These are phyloP conservation scores for Drosophila anomalipes DNA, from an alignment of 2,888 invertebrate genomes.

Conservation along the genomic window DNA sequence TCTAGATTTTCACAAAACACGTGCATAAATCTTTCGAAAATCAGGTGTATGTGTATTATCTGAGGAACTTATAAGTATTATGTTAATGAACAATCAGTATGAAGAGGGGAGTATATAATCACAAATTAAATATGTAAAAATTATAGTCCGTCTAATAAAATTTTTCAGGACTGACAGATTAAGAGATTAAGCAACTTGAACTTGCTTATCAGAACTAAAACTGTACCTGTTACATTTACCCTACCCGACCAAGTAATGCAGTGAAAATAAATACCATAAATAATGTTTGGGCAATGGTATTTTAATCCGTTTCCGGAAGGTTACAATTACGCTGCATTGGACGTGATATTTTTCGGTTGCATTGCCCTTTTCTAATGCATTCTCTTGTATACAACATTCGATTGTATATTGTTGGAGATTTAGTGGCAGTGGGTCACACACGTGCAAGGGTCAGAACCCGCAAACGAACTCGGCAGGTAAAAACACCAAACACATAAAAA, in stretches of 20 bases:
- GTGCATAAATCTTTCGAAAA: background rate
- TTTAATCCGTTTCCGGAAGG: constrained; percentile 77
- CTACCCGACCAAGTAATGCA: background rate
- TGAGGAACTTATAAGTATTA: background rate
- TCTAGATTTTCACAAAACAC: background rate
- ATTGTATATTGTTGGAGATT: constrained; percentile 64
- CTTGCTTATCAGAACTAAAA: background rate
- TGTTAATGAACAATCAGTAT: background rate
- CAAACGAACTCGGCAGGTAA: constrained; percentile 65
- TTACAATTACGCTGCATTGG: constrained; percentile 68
- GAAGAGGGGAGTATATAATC: background rate
- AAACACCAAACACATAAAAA: constrained; percentile 53
- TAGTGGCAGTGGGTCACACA: constrained; percentile 72
- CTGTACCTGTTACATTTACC: constrained; percentile 4
- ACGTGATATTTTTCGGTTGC: constrained; percentile 46
- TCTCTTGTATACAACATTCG: constrained; percentile 35
- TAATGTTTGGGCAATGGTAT: constrained; percentile 43
- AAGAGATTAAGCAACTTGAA: background rate
- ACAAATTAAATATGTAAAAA: background rate
- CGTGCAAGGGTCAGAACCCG: constrained; percentile 82
- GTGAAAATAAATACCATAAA: constrained; percentile 13
- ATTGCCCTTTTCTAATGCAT: constrained; percentile 55
- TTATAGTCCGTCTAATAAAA: background rate
- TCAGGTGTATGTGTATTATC: background rate
- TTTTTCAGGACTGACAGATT: background rate